Conservation (phyloP, 2,888 invertebrate genomes). For the Heliconius aoede region DNA sequence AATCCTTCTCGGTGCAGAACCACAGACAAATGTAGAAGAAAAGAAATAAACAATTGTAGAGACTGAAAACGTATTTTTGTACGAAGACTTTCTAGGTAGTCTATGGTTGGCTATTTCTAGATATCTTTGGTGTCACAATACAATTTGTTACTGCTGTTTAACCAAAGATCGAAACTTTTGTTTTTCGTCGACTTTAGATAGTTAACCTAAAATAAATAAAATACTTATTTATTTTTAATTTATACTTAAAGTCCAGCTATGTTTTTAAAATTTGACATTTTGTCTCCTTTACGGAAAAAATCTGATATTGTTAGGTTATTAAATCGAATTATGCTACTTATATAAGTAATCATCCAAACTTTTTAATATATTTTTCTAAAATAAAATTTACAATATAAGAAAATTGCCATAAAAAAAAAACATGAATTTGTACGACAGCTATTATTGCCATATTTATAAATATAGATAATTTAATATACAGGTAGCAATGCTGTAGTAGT, state of each 20-base stretch:
- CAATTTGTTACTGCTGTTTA: constrained; percentile 52
- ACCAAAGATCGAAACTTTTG: constrained; percentile 66
- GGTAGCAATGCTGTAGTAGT: constrained; percentile 31
- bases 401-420: constrained; percentile 6
- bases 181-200: constrained; percentile 43
- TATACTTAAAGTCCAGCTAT: constrained; percentile 37
- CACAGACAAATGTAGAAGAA: constrained; percentile 56
- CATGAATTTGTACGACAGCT: constrained; percentile 29
- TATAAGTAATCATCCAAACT: constrained; percentile 22
- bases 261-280: constrained; percentile 25
- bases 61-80: constrained; percentile 70
- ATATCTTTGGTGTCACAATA: constrained; percentile 54
- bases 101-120: constrained; percentile 47
- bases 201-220: constrained; percentile 38
- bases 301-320: constrained; percentile 43
- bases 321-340: constrained; percentile 29
- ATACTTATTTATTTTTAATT: constrained; percentile 45
- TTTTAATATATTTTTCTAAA: constrained; percentile 2
- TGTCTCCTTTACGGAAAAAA: constrained; percentile 23
- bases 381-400: neutral
- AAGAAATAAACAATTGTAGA: constrained; percentile 65
- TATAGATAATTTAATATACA: constrained; percentile 17
- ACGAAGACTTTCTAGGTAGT: constrained; percentile 52
- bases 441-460: constrained; percentile 45
- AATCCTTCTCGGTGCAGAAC: constrained; percentile 72